phyloP scores from a whole-genome alignment of 2,113 vertebrate species.

The Amazona guildingii region DNA sequence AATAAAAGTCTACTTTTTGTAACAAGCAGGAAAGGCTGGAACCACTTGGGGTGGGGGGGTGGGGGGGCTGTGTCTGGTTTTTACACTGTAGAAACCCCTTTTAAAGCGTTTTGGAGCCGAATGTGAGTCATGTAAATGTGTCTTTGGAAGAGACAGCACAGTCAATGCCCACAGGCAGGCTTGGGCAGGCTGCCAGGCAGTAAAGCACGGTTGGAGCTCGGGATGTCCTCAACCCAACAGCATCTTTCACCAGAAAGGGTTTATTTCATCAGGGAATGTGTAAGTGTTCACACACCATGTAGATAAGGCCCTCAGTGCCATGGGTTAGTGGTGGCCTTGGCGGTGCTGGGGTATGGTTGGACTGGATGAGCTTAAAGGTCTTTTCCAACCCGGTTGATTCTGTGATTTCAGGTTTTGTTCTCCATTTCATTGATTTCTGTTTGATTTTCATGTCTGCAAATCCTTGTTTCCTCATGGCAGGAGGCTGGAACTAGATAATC shows the following conservation, averaged over 20 bases:
- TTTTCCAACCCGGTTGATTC: background rate
- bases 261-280: background rate
- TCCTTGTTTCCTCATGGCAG: background rate
- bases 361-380: background rate
- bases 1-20: conserved; percentile 70
- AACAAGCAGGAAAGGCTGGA: conserved; percentile 29
- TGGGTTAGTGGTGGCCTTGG: background rate
- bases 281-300: background rate
- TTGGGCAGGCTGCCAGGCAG: background rate
- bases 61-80: background rate
- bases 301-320: background rate
- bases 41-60: background rate
- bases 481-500: background rate
- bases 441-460: background rate
- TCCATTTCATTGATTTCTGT: background rate
- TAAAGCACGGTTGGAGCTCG: background rate
- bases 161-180: background rate
- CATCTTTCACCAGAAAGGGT: background rate
- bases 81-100: conserved; percentile 4
- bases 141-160: conserved; percentile 31
- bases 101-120: conserved; percentile 6
- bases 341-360: background rate
- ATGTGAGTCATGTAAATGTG: background rate
- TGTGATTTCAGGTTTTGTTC: background rate
- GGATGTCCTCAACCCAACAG: background rate